Conservation (phyloP, 2,797 vertebrate species). For the Sphenopsis melanotis region DNA sequence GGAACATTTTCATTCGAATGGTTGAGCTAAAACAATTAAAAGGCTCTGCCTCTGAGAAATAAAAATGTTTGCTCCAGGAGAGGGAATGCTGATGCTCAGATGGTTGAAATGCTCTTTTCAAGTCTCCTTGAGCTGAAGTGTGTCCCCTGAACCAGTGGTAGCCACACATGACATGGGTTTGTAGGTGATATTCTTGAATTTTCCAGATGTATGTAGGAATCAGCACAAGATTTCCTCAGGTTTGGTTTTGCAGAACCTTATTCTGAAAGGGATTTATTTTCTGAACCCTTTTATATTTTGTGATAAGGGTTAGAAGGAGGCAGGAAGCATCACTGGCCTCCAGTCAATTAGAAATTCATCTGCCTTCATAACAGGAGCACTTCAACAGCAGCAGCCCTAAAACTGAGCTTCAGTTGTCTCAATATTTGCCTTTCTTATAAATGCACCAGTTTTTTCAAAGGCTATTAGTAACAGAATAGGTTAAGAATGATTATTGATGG, state of each 20-base stretch:
- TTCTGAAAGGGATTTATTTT: background rate
- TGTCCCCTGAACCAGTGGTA: background rate
- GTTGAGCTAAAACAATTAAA: background rate
- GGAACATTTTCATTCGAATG: background rate
- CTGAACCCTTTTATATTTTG: background rate
- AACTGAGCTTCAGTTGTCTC: background rate
- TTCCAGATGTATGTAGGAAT: background rate
- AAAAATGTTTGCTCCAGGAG: background rate
- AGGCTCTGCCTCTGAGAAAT: background rate
- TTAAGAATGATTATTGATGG: background rate
- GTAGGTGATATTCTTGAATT: no score
- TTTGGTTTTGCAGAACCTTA: background rate
- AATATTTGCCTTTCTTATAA: background rate
- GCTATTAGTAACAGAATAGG: background rate
- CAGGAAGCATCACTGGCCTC: background rate
- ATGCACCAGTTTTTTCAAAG: background rate
- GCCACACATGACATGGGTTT: rapidly evolving
- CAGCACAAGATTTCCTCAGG: rapidly evolving
- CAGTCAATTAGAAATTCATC: background rate
- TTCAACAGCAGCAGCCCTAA: background rate
- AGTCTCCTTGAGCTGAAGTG: background rate
- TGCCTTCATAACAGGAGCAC: background rate
- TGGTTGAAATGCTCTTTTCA: background rate
- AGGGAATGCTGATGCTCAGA: background rate
- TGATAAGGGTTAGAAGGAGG: background rate